Evolutionary conservation across 2,888 invertebrate genomes (phyloP), one percentile per base, ranked within the genome.

Genomic region (Amphipyra tragopoginis): DNA sequence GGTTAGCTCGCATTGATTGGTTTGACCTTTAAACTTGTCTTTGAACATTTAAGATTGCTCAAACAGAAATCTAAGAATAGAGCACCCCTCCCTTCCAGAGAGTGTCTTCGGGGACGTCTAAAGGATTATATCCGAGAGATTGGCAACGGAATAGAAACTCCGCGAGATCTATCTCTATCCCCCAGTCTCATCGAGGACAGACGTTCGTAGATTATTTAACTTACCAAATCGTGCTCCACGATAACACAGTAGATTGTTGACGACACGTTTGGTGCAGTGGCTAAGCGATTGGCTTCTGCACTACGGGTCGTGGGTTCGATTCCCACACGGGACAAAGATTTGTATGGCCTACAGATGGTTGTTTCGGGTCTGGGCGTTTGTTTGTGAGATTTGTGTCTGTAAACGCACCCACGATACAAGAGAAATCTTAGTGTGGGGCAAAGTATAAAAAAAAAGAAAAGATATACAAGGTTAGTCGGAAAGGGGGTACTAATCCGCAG

Each of bases 11-110:
- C 10, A 42, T 42, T 58, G 45, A 72, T 54, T 53, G 52, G 53
- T 44, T 49, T 68, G 50, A 68, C 58, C 72, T 68, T 68, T 72
- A 50, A 65, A 50, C 71, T 55, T 55, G 39, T 44, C 47, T 65
- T 68, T 53, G 66, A 68, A 47, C 34, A 49, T n/a, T n/a, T 49
- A 72, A 58, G 49, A 49, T 44, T 53, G 44, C 40, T 65, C 52
- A 65, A 58, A 50, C 51, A 50, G 34, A 48, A 52, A 10, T 43
- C 72, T 72, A 57, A 42, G 42, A 68, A 72, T 57, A 72, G 49
- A 42, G 15, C 33, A 11, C 26, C 21, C 40, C 29, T 13, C n/a
- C n/a, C 15, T 49, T 34, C 11, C 36, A 45, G 48, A 29, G 51
- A 48, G 65, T 44, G 65, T 40, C 52, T 58, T 33, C 14, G 13